Percentiles rank a stretch among this genome's conserved stretches.
phyloP scores from a whole-genome alignment of 2,888 invertebrate genomes.

The Papilio demoleus region DNA sequence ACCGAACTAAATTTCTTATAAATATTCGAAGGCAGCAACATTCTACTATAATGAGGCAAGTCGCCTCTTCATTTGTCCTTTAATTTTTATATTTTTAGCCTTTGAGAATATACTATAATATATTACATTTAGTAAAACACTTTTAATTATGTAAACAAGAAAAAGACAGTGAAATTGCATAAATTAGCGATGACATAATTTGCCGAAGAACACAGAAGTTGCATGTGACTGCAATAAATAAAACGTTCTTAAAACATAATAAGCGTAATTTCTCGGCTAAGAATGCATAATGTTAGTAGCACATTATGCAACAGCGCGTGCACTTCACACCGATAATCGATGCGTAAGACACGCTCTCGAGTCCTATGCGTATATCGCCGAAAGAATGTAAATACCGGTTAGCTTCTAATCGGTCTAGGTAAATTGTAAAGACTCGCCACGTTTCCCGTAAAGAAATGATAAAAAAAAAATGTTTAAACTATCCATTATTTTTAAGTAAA shows the following conservation, averaged over 20 bases:
- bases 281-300: conserved; percentile 12
- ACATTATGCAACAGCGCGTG: conserved; percentile 12
- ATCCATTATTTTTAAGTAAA: too few species aligned
- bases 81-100: background rate
- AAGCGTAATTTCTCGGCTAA: conserved; percentile 11
- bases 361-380: background rate
- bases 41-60: background rate
- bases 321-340: conserved; percentile 2
- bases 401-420: background rate
- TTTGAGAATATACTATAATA: background rate
- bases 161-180: conserved; percentile 5
- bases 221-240: conserved; percentile 8
- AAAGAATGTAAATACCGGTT: background rate
- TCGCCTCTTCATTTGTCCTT: background rate
- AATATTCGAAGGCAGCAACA: background rate
- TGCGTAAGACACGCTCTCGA: conserved; percentile 12
- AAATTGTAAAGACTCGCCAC: background rate
- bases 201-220: conserved; percentile 5
- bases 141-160: background rate
- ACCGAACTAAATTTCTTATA: background rate
- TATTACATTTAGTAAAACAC: background rate
- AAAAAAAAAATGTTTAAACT: too few species aligned
- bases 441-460: too few species aligned
- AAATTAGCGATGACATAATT: conserved; percentile 4
- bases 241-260: conserved; percentile 12